Base-by-base conservation (phyloP, 2,888 invertebrate species). In the Cerceris rybyensis region DNA sequence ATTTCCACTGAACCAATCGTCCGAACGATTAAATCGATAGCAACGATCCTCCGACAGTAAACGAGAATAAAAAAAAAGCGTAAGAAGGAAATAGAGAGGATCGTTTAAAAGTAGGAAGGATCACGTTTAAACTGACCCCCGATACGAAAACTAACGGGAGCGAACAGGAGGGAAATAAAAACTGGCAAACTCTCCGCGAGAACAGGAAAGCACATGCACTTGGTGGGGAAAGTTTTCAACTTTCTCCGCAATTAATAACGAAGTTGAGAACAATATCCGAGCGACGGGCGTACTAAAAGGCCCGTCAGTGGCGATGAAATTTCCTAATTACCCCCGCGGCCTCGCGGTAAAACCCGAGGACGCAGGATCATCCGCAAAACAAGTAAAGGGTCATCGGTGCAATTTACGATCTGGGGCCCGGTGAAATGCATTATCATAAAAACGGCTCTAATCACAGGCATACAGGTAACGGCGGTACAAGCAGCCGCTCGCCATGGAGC, bases 391-490 rank as follows among this genome's bases (percentile, higher is more conserved):
- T 81, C 81, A 81, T 80, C 81, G 72, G 58, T 17, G 76, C 76
- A 76, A 80, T 76, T 81, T 76, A 80, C 81, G 81, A 76, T 76
- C 68, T 57, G 64, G 49, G 46, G 41, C 63, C 28, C 70, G 50
- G 67, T 76, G 73, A 82, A 74, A 82, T 70, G 75, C 82, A 84
- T 84, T 82, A 80, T 74, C 75, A 80, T 82, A 84, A 84, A 84
- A 84, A 84, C 81, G 77, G 67, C 74, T 80, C 80, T 84, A 84
- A 84, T 84, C 84, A 80, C 78, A 73, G 84, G 65, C 72, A 74
- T 70, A 75, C 66, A 55, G 63, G 72, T 57, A 50, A 39, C 60
- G 59, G 61, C 64, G 63, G 70, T 67, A 61, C 66, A 54, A 70
- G 70, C 57, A 9, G 50, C 8, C 14, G 11, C 16, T 43, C 46